phyloP scores from a whole-genome alignment of 1,140 invertebrate species.

The Mamestra configurata region DNA sequence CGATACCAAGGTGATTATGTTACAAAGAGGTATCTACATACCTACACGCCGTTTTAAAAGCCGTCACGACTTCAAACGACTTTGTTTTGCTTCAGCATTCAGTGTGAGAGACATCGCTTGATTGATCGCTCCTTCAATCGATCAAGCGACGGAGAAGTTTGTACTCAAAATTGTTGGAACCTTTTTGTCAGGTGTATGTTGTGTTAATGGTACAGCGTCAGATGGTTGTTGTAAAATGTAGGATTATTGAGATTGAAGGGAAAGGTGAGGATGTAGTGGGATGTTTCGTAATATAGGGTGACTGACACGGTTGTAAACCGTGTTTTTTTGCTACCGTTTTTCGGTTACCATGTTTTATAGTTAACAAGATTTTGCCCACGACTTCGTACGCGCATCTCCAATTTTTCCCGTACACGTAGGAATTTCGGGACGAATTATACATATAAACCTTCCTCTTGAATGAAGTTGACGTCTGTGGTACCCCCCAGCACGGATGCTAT shows the following conservation, averaged over 20 bases:
- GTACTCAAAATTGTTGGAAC: not conserved
- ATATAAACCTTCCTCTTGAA: no score
- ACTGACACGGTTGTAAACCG: no score
- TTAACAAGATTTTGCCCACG: no score
- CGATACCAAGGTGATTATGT: slow-evolving; percentile 34
- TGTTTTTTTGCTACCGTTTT: no score
- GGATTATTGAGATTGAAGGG: not conserved
- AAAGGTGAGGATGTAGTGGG: no score
- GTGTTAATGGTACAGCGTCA: not conserved
- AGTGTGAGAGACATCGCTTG: slow-evolving; percentile 15
- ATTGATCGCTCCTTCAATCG: slow-evolving; percentile 37
- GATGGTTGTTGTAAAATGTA: not conserved
- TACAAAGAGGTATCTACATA: slow-evolving; percentile 33
- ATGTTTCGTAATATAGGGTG: no score
- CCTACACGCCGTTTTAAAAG: slow-evolving; percentile 37
- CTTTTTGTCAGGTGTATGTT: slow-evolving; percentile 3
- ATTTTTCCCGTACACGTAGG: no score
- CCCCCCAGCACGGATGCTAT: no score
- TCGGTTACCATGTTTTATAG: no score
- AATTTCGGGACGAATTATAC: no score
- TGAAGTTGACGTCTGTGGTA: no score
- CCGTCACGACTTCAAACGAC: slow-evolving; percentile 17
- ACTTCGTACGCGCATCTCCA: no score
- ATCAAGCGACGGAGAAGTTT: slow-evolving; percentile 21
- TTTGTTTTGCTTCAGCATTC: slow-evolving; percentile 27